Percentiles rank a stretch among this genome's conserved stretches.
phyloP scores from a whole-genome alignment of 1,140 invertebrate genomes.

The Drosophila pruinosa region DNA sequence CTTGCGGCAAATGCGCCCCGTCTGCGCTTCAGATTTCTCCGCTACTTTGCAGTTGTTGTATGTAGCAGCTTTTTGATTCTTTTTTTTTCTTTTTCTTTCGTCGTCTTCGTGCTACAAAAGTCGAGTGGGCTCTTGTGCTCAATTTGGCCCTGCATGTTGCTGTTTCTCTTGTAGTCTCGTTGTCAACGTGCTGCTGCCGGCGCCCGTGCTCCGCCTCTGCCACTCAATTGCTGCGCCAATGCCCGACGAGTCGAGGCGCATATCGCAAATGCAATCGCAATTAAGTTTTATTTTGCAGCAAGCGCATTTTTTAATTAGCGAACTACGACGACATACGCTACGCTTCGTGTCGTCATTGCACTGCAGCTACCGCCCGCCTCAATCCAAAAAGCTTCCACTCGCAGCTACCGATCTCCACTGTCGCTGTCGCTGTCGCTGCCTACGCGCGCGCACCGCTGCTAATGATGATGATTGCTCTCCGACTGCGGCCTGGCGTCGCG shows the following conservation, averaged over 20 bases:
- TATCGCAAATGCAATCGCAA: slow-evolving; percentile 79
- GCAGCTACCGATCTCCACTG: slow-evolving; percentile 21
- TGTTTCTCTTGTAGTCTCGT: slow-evolving; percentile 24
- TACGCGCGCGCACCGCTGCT: slow-evolving; percentile 48
- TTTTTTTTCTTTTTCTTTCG: slow-evolving; percentile 22
- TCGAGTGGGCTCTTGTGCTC: slow-evolving; percentile 54
- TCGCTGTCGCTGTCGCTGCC: slow-evolving; percentile 33
- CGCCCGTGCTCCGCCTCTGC: slow-evolving; percentile 40
- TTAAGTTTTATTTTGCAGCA: slow-evolving; percentile 80
- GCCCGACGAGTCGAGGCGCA: slow-evolving; percentile 38
- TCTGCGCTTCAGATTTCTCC: slow-evolving; percentile 51
- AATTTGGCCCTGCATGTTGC: slow-evolving; percentile 34
- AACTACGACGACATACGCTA: slow-evolving; percentile 57
- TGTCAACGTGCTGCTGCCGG: slow-evolving; percentile 34
- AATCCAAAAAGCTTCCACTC: slow-evolving; percentile 18
- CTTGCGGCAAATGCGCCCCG: slow-evolving; percentile 38
- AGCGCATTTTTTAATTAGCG: slow-evolving; percentile 79
- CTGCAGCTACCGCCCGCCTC: slow-evolving; percentile 34
- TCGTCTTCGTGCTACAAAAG: slow-evolving; percentile 38
- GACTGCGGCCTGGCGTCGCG: slow-evolving; percentile 24
- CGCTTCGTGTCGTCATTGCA: slow-evolving; percentile 49
- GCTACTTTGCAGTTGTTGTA: slow-evolving; percentile 29
- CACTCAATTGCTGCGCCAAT: slow-evolving; percentile 44
- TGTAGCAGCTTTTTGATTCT: slow-evolving; percentile 7
- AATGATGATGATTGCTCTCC: slow-evolving; percentile 73